These are phyloP conservation scores for Caenorhabditis japonica DNA, from an alignment of 2,888 invertebrate species.

Conservation along the genomic window DNA sequence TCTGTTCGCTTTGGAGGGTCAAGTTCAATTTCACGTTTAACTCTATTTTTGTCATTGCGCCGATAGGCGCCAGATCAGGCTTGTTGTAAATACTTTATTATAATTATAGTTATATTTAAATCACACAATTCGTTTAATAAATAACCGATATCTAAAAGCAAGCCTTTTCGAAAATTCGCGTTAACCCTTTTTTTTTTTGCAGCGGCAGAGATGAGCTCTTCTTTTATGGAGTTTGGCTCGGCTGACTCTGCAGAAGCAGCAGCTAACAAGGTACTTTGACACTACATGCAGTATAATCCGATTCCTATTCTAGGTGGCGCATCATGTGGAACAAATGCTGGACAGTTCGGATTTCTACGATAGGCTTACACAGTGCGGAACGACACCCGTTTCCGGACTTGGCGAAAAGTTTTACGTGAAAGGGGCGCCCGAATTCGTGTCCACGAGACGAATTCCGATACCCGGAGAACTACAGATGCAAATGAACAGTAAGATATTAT, in stretches of 20 bases:
- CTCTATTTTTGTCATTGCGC: too few species aligned
- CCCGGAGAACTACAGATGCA: constrained; percentile 71
- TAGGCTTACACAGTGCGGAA: constrained; percentile 57
- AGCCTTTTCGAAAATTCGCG: too few species aligned
- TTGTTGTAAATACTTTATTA: too few species aligned
- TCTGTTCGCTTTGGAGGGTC: too few species aligned
- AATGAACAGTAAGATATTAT: constrained; percentile 65
- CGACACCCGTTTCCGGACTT: constrained; percentile 63
- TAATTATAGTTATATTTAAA: background rate
- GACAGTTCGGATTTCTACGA: constrained; percentile 57
- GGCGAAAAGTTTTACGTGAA: constrained; percentile 60
- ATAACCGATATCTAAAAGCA: background rate
- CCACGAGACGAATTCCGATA: constrained; percentile 58
- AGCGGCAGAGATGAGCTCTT: constrained; percentile 40
- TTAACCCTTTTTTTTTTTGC: too few species aligned
- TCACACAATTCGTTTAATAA: background rate
- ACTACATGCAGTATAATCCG: too few species aligned
- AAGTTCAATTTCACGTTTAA: too few species aligned
- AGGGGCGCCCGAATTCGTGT: constrained; percentile 60
- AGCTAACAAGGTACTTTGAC: constrained; percentile 48
- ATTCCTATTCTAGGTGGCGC: constrained; percentile 28
- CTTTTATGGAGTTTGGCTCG: constrained; percentile 49
- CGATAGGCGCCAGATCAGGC: too few species aligned
- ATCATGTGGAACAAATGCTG: constrained; percentile 53
- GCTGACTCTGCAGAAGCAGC: constrained; percentile 58